A percentile compares a stretch with the other conserved stretches of the same genome.
Conservation (phyloP, 2,113 vertebrate species). For the Nerophis lumbriciformis region DNA sequence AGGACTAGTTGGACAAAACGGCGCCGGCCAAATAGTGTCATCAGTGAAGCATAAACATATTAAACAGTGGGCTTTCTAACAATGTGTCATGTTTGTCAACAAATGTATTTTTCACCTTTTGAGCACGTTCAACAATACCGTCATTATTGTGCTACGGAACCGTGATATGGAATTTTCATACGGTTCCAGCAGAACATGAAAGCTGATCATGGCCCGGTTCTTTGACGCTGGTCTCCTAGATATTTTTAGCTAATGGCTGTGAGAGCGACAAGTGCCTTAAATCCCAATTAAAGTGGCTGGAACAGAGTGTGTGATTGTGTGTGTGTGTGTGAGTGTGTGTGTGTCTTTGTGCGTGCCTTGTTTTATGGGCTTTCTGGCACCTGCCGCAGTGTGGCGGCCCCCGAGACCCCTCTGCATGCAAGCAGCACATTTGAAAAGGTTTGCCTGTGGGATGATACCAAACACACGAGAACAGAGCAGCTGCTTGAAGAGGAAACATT, state of each 20-base stretch:
- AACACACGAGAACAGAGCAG: constrained; percentile 27
- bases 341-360: constrained; percentile 9
- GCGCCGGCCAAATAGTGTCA: too few relatives aligned
- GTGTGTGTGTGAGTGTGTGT: constrained; percentile 5
- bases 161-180: too few relatives aligned
- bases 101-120: too few relatives aligned
- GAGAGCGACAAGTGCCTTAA: constrained; percentile 56
- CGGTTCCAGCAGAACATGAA: constrained; percentile 30
- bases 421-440: constrained; percentile 53
- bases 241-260: constrained; percentile 59
- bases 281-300: constrained; percentile 70
- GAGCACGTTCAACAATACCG: too few relatives aligned
- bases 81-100: too few relatives aligned
- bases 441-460: constrained; percentile 37
- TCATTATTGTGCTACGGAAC: too few relatives aligned
- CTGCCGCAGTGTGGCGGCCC: constrained; percentile 45
- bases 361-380: constrained; percentile 50
- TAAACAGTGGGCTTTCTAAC: too few relatives aligned
- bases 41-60: too few relatives aligned
- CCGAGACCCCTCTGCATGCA: constrained; percentile 35
- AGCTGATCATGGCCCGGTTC: constrained; percentile 35
- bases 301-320: constrained; percentile 27
- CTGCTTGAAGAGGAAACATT: constrained; percentile 35
- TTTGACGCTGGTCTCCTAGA: constrained; percentile 43
- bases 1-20: too few relatives aligned